Evolutionary conservation across 1,140 invertebrate species (phyloP).

Genomic region (Heterodera schachtii): DNA sequence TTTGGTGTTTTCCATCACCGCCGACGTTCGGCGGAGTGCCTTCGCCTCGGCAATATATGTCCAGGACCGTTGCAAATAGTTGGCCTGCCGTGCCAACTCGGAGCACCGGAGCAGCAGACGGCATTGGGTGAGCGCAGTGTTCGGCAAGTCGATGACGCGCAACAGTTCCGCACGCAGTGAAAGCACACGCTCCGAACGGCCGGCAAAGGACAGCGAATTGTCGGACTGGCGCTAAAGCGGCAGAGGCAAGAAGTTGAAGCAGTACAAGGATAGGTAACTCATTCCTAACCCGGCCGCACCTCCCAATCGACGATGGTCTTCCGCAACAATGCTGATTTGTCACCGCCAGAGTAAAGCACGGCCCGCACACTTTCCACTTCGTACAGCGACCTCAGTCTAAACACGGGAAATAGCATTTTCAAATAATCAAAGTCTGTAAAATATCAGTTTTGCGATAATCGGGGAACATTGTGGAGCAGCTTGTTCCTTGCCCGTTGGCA

Average conservation of each 20-base stretch:
- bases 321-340: not conserved
- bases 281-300: not conserved
- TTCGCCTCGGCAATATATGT: slow-evolving; percentile 7
- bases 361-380: not conserved
- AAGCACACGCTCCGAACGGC: not conserved
- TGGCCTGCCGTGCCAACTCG: slow-evolving; percentile 15
- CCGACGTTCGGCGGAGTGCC: not conserved
- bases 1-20: slow-evolving; percentile 9
- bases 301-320: not conserved
- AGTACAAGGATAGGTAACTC: too few relatives aligned
- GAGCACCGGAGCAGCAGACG: slow-evolving; percentile 12
- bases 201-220: not conserved
- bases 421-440: too few relatives aligned
- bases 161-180: not conserved
- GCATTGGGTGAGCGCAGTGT: not conserved
- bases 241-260: too few relatives aligned
- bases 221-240: not conserved
- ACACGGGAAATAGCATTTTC: not conserved
- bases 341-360: not conserved
- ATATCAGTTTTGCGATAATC: too few relatives aligned
- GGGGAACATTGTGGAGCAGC: too few relatives aligned
- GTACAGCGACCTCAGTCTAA: not conserved
- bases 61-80: slow-evolving; percentile 14
- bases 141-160: not conserved
- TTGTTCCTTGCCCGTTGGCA: too few relatives aligned